Conservation (phyloP, 2,797 vertebrate genomes). For the Spinus pinus region DNA sequence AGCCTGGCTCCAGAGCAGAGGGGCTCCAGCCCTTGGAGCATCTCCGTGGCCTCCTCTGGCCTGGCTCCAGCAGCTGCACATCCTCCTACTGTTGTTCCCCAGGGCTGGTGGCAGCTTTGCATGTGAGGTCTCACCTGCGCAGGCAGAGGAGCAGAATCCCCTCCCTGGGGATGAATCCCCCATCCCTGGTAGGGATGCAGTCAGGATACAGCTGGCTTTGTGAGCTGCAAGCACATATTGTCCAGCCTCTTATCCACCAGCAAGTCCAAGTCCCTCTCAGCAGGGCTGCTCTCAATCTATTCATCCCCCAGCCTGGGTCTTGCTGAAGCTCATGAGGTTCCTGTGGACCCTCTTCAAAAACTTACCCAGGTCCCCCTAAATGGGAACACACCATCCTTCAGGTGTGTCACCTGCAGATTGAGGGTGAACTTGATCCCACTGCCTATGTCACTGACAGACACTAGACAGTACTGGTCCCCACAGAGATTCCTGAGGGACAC, state of each 20-base stretch:
- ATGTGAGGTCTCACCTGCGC: neutral
- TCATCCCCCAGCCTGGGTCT: neutral
- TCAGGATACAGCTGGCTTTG: neutral
- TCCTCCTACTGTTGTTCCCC: neutral
- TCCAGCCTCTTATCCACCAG: neutral
- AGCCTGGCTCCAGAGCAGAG: neutral
- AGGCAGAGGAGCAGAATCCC: neutral
- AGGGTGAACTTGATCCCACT: neutral
- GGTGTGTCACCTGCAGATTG: neutral
- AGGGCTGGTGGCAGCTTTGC: neutral
- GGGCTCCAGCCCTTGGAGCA: fast-evolving
- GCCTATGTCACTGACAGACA: neutral
- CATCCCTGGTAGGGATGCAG: neutral
- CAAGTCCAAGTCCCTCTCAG: neutral
- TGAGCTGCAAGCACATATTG: neutral
- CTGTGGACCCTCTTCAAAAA: neutral
- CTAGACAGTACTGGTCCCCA: neutral
- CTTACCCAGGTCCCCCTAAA: neutral
- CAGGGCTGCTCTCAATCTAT: neutral
- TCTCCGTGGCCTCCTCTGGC: neutral
- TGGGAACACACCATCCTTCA: neutral
- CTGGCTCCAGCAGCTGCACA: fast-evolving
- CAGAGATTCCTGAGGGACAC: neutral
- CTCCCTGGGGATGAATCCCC: neutral
- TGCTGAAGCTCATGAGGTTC: neutral